Base-by-base conservation (phyloP, 2,113 vertebrate species). In the Lampris incognitus region DNA sequence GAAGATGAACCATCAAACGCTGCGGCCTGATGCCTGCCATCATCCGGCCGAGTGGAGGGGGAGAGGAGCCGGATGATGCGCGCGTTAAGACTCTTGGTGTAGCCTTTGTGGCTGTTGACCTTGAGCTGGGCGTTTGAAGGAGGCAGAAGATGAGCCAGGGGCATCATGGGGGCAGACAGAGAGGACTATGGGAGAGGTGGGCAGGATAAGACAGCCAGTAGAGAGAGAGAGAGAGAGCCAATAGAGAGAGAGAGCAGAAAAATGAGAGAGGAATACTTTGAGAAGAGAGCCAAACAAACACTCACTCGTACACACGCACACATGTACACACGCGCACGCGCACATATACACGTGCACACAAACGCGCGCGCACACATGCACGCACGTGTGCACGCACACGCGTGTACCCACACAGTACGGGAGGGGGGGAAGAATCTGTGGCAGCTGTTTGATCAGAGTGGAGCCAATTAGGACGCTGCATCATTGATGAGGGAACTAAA, bases 171-270 rank as follows among this genome's bases (percentile, higher is more conserved):
- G 68, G 69, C 60, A 75, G 66, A 74, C 75, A 69, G 69, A 89
- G 67, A 85, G 89, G 81, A 90, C 86, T 86, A 87, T 81, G 78
- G 76, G 57, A 80, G 55, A 81, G 60, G 62, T 65, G 55, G 74
- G 83, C 54, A 40, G 60, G 71, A 58, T 79, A 77, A 61, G 70
- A 77, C 71, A 58, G 66, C 41, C 55, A 72, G 78, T 68, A 71
- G 78, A 65, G 61, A 69, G 65, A 74, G 69, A 52, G 38, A 44
- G 41, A 64, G 40, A 64, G 1, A 46, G 44, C 10, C 55, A 6
- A 41, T 24, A 74, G 52, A 70, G 6, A 37, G 59, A 62, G 40
- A 54, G 38, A 57, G 50, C 58, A 51, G 2, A 11, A 75, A 36
- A 54, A 13, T 40, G 36, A 40, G 39, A 48, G 54, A 11, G 13